Conservation (phyloP, 2,797 vertebrate species). For the Hyperoplus lanceolatus region DNA sequence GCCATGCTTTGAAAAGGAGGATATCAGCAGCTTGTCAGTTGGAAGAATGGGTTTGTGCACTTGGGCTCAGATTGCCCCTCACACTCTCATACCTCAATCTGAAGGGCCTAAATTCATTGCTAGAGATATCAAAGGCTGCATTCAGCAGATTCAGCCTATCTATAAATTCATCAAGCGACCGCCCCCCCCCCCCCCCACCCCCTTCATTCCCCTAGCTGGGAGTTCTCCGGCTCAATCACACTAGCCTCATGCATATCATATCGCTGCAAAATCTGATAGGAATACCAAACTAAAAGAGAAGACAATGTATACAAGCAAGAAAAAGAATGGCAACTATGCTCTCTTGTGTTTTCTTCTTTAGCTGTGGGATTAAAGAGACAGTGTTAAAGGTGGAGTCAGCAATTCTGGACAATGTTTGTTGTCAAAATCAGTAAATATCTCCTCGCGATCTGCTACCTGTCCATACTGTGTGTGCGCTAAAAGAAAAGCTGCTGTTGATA, state of each 20-base stretch:
- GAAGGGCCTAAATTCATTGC: conserved; percentile 65
- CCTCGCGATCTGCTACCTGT: too few species aligned
- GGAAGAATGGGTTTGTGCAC: conserved; percentile 55
- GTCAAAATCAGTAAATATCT: too few species aligned
- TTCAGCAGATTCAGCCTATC: conserved; percentile 72
- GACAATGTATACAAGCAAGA: background rate
- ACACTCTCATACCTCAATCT: conserved; percentile 50
- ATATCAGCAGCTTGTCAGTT: conserved; percentile 57
- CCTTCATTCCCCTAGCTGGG: conserved; percentile 23
- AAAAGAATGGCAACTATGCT: background rate
- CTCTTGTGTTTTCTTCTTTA: conserved; percentile 10
- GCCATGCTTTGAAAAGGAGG: conserved; percentile 24
- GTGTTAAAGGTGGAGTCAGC: too few species aligned
- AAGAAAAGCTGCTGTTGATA: too few species aligned
- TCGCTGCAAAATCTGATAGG: conserved; percentile 49
- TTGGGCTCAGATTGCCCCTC: conserved; percentile 43
- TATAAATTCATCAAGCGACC: conserved; percentile 54
- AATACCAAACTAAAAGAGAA: conserved; percentile 32
- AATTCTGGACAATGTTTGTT: too few species aligned
- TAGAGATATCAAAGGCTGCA: conserved; percentile 67
- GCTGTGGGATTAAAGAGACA: background rate
- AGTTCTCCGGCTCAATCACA: conserved; percentile 51
- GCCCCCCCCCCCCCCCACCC: conserved; percentile 8
- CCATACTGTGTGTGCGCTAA: too few species aligned
- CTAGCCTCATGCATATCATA: conserved; percentile 61